Conservation (phyloP, 2,113 vertebrate genomes). For the Scomber japonicus region DNA sequence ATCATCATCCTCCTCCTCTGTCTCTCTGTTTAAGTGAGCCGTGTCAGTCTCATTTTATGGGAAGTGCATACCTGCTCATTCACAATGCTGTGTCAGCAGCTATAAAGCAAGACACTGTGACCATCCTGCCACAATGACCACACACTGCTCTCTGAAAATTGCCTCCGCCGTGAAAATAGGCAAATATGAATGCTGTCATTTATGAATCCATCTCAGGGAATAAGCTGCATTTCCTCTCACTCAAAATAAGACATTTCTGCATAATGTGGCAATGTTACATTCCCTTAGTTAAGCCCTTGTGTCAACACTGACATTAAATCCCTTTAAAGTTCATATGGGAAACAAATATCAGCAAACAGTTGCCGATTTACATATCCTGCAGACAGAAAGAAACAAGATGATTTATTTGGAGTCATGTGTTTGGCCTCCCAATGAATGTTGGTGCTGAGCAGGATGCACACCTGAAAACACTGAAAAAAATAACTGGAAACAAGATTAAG, state of each 20-base stretch:
- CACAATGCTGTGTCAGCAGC: constrained; percentile 58
- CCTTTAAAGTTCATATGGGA: too few species aligned
- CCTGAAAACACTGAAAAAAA: too few species aligned
- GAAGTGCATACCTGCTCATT: constrained; percentile 32
- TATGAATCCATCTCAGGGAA: constrained; percentile 40
- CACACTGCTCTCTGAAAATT: constrained; percentile 38
- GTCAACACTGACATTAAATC: too few species aligned
- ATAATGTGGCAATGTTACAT: constrained; percentile 4
- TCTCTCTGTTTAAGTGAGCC: constrained; percentile 8
- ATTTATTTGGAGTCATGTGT: too few species aligned
- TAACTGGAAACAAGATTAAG: too few species aligned
- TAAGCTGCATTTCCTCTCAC: constrained; percentile 21
- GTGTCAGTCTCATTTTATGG: constrained; percentile 24
- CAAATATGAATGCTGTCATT: constrained; percentile 45
- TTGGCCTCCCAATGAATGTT: too few species aligned
- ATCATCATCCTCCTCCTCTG: too few species aligned
- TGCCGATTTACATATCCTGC: too few species aligned
- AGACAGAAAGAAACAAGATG: too few species aligned
- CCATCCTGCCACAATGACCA: constrained; percentile 39
- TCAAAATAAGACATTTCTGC: constrained; percentile 23
- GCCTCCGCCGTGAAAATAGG: constrained; percentile 40
- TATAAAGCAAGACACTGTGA: constrained; percentile 46
- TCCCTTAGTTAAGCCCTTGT: not conserved
- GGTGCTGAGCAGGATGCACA: too few species aligned
- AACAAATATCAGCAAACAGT: too few species aligned